Conservation (phyloP, 2,888 invertebrate genomes). For the Latheticus oryzae region DNA sequence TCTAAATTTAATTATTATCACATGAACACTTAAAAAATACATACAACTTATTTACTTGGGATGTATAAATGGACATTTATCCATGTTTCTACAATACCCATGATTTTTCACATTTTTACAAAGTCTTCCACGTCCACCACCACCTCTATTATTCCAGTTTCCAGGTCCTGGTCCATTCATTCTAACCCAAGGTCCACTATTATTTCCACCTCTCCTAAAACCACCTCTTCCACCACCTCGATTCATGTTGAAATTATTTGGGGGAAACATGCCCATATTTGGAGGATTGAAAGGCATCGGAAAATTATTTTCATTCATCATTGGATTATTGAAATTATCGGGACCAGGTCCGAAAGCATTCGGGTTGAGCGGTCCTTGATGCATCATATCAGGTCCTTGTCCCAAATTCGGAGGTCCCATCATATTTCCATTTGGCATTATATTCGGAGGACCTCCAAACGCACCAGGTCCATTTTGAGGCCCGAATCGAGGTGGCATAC, state of each 20-base stretch:
- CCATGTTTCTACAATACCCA: constrained; percentile 85
- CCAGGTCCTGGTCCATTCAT: constrained; percentile 59
- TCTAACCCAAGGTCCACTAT: constrained; percentile 69
- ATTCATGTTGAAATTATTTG: constrained; percentile 63
- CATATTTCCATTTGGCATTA: constrained; percentile 54
- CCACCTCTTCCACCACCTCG: constrained; percentile 52
- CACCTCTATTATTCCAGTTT: constrained; percentile 67
- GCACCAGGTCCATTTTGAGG: constrained; percentile 45
- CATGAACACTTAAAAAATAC: constrained; percentile 27
- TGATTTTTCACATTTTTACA: constrained; percentile 85
- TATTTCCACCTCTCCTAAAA: constrained; percentile 51
- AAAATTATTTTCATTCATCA: constrained; percentile 58
- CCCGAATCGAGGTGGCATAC: constrained; percentile 51
- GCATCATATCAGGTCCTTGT: constrained; percentile 65
- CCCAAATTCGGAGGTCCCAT: constrained; percentile 55
- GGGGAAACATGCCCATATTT: constrained; percentile 61
- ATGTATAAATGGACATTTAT: constrained; percentile 86
- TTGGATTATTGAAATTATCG: constrained; percentile 62
- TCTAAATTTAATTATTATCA: constrained; percentile 30
- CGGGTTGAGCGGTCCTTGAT: constrained; percentile 58
- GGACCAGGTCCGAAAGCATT: constrained; percentile 65
- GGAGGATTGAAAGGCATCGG: constrained; percentile 66
- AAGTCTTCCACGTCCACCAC: constrained; percentile 67
- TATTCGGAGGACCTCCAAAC: constrained; percentile 57
- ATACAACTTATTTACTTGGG: constrained; percentile 62